Evolutionary conservation across 2,113 vertebrate genomes (phyloP).

Genomic region (Rattus norvegicus): DNA sequence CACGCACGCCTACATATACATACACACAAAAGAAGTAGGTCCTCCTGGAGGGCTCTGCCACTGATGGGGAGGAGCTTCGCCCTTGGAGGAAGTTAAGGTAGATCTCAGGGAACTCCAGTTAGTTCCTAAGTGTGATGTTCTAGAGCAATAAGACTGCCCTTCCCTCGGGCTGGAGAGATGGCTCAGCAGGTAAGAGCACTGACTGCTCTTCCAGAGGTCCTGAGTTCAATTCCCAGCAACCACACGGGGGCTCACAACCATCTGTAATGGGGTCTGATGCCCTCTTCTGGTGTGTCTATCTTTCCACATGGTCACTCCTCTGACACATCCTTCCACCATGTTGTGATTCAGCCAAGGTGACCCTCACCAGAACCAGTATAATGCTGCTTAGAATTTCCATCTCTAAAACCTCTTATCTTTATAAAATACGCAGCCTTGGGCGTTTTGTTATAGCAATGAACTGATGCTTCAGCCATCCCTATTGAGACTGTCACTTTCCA

Average conservation of each 20-base stretch:
- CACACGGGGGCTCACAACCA: too few relatives aligned
- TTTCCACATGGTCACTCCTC: background rate
- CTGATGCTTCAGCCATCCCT: background rate
- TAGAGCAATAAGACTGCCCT: background rate
- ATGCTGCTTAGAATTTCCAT: background rate
- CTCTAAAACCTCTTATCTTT: background rate
- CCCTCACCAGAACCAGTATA: background rate
- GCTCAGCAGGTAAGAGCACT: too few relatives aligned
- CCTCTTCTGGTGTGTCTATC: background rate
- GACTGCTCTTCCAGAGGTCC: too few relatives aligned
- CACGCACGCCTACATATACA: background rate
- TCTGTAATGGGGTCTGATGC: too few relatives aligned
- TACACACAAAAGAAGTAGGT: background rate
- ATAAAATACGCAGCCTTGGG: background rate
- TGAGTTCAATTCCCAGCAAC: too few relatives aligned
- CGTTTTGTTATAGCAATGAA: background rate
- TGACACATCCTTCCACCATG: background rate
- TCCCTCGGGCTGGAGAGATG: too few relatives aligned
- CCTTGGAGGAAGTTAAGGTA: background rate
- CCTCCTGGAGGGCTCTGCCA: background rate
- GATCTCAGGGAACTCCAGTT: background rate
- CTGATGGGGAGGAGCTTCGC: fast-evolving
- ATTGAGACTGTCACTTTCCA: background rate
- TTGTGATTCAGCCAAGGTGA: background rate
- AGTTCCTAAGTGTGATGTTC: background rate